Evolutionary conservation across 2,888 invertebrate genomes (phyloP), one percentile per base, ranked within the genome.

Genomic region (Lydus trimaculatus): DNA sequence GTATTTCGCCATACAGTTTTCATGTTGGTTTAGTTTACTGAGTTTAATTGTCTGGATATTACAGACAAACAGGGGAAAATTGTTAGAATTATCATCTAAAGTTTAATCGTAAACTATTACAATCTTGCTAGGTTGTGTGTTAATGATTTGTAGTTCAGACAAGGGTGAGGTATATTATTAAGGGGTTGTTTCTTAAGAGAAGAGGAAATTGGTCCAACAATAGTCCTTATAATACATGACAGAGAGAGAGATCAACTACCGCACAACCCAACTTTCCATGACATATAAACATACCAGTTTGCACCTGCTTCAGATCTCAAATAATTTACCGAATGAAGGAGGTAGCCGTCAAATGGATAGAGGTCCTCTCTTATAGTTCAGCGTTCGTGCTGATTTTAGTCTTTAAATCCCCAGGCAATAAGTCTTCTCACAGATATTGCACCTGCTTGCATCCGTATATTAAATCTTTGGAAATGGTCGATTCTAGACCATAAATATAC

Each of bases 271-370:
- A 71, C 67, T 69, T 72, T 72, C 66, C 75, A 72, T 74, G 74
- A 75, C 75, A 71, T 72, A 75, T 72, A 72, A 71, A 71, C 75
- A 69, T 0, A 52, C 69, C 73, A 73, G 73, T 78, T 80, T 82
- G 81, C 83, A 83, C 83, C 83, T 83, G 83, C 83, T 78, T 81
- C 79, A 76, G 79, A 80, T 83, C 81, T 82, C 82, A 81, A 82
- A 82, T 83, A 83, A 83, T 82, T 83, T 81, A 83, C 83, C 56
- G 74, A 78, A 56, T 23, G 25, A 56, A 56, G 25, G 80, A 81
- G 83, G 82, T 81, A 80, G 79, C 82, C 82, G 83, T 81, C 83
- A 80, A 78, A 79, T 76, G 75, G 77, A 78, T 9, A 23, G 48
- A 56, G 56, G 56, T 5, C 56, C 56, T 56, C 25, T 25, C 48